Conservation (phyloP, 2,113 vertebrate species). For the Apteryx mantelli region DNA sequence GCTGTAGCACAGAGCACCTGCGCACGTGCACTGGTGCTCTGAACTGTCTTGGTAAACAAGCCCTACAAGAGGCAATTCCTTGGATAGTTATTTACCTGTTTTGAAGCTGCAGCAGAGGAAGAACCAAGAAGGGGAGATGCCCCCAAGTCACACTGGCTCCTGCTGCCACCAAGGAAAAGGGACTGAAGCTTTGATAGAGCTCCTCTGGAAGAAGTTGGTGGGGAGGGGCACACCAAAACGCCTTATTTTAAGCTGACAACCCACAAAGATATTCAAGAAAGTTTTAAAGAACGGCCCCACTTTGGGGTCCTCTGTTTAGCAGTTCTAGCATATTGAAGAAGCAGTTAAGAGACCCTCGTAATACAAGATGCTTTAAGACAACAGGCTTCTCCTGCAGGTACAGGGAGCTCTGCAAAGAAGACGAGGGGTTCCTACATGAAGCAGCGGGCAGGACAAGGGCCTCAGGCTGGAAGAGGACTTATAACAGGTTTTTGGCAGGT, state of each 20-base stretch:
- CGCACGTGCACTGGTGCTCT: rapidly evolving
- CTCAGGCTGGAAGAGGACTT: no score
- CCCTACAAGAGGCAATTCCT: rapidly evolving
- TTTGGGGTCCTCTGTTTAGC: neutral
- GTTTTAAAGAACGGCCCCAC: neutral
- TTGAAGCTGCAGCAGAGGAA: rapidly evolving
- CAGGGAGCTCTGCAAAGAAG: neutral
- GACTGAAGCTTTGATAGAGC: neutral
- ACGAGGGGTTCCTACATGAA: no score
- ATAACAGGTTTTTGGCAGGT: neutral
- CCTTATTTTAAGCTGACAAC: neutral
- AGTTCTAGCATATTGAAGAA: neutral
- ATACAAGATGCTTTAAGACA: neutral
- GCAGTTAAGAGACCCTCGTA: neutral
- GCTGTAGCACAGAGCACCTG: rapidly evolving
- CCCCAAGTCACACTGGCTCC: neutral
- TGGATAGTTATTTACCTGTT: rapidly evolving
- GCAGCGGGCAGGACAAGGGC: rapidly evolving
- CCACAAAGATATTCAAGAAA: neutral
- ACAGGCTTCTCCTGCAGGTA: neutral
- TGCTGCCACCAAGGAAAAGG: no score
- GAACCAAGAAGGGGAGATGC: neutral
- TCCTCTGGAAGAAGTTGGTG: neutral
- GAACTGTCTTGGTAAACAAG: neutral
- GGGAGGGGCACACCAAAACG: neutral